Evolutionary conservation across 1,140 invertebrate genomes (phyloP), one percentile per base, ranked within the genome.

Genomic region (Caenorhabditis brenneri): DNA sequence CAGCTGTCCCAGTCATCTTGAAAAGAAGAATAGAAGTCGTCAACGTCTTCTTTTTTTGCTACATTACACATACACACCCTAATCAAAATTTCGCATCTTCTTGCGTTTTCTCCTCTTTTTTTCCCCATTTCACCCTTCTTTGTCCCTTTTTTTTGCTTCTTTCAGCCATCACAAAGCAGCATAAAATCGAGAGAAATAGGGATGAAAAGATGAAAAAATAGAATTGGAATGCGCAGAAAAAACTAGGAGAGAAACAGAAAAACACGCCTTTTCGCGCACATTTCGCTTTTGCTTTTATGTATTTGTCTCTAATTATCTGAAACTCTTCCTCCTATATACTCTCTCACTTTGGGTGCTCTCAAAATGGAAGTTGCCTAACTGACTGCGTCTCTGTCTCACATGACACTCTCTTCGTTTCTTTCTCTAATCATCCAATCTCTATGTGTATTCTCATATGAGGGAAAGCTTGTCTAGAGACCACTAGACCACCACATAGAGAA

Each of bases 11-110:
- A 2, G 19, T 16, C 4, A 4, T 15, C 31, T 5, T 2, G 36
- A 22, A 31, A n/a, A 51, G 24, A 79, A 39, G 27, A 31, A 33
- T 29, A 80, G 46, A 51, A 80, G 46, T 51, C 48, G 46, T 80
- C 27, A 51, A 31, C 29, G 29, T 80, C 29, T 80, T 33, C 27
- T 74, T 74, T 46, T 74, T 36, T 74, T 74, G 65, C 65, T 24
- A 42, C 36, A 42, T 74, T 74, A 74, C 65, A 65, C 60, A 65
- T 29, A 58, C 53, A 31, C 31, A 42, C 65, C 78, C 49, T 80
- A 53, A 80, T 80, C 46, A 80, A 49, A 80, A 80, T 31, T 80
- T 80, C 49, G 10, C 78, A 80, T 80, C 78, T 80, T 80, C 48
- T 46, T 74, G 16, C 65, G 36, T 42, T 46, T 74, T 74, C 24